Evolutionary conservation across 1,140 invertebrate genomes (phyloP), one percentile per base, ranked within the genome.

Genomic region (Orussus abietinus): DNA sequence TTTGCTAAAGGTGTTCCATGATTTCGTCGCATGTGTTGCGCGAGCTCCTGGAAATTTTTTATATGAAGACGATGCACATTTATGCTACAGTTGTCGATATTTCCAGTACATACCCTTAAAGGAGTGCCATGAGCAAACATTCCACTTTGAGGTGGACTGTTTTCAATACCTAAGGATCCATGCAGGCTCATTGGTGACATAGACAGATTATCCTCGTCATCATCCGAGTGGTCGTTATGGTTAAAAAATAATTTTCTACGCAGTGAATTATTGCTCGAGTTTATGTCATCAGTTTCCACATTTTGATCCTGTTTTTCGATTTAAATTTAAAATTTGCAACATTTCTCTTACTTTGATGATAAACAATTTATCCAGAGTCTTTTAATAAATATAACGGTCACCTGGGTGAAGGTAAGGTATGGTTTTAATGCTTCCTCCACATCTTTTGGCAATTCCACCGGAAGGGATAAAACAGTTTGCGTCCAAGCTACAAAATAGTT

Each of bases 391-490:
- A 36, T 31, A 34, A 7, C 7, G 13, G 38, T 36, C 43, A 80
- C 78, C 73, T 80, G 71, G 38, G 67, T 78, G 50, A 75, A 81
- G 25, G 73, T 78, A 52, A 76, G 79, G 56, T 77, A 84, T 38
- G 79, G 77, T 57, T 78, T 74, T 17, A 83, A 62, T 20, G 72
- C 59, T 47, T 77, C 72, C 66, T 81, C 80, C 9, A 84, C 53
- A 57, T 81, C 69, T 40, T 66, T 53, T 3, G 81, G 80, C 11
- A 84, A 62, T 41, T 74, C 56, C 31, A 74, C 58, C 36, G 80
- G 79, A 39, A 82, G 51, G 30, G 76, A 74, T 21, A 82, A 63
- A 45, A 75, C 51, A 43, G 80, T 82, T 64, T 82, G 80, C 29
- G 73, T 66, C 72, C 73, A 79, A 48, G 64, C 79, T 80, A 43